Conservation (phyloP, 2,113 vertebrate genomes). For the Natator depressus region DNA sequence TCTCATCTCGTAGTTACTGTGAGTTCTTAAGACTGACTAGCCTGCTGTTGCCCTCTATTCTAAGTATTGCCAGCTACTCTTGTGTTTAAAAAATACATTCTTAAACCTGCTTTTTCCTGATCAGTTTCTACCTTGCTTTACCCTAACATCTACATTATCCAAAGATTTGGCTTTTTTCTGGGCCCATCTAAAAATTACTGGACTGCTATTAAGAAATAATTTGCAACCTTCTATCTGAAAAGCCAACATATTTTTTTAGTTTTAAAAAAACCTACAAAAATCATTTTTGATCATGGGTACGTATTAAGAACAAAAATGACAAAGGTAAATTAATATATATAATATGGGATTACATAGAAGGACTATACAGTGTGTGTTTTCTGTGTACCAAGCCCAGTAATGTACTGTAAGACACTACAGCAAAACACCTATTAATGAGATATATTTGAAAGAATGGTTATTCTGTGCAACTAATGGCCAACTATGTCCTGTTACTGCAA, state of each 20-base stretch:
- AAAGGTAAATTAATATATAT: rapidly evolving
- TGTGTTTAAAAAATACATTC: conserved; percentile 44
- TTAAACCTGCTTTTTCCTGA: conserved; percentile 24
- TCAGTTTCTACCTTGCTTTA: conserved; percentile 29
- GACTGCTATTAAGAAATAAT: not conserved
- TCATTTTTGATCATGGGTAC: not conserved
- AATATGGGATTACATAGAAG: rapidly evolving
- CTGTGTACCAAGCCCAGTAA: not conserved
- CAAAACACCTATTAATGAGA: not conserved
- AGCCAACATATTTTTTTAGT: not conserved
- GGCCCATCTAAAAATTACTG: not conserved
- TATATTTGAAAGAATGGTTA: not conserved
- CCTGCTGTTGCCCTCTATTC: conserved; percentile 35
- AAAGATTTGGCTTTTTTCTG: not conserved
- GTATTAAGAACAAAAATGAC: not conserved
- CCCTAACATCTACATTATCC: not conserved
- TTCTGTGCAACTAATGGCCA: not conserved
- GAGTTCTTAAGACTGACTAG: not conserved
- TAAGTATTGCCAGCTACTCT: conserved; percentile 30
- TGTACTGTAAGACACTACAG: not conserved
- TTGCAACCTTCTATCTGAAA: not conserved
- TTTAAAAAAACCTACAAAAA: not conserved
- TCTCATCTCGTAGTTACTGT: not conserved
- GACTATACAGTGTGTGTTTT: not conserved
- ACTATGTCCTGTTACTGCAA: not conserved